Conservation (phyloP, 2,113 vertebrate species). For the Notechis scutatus region DNA sequence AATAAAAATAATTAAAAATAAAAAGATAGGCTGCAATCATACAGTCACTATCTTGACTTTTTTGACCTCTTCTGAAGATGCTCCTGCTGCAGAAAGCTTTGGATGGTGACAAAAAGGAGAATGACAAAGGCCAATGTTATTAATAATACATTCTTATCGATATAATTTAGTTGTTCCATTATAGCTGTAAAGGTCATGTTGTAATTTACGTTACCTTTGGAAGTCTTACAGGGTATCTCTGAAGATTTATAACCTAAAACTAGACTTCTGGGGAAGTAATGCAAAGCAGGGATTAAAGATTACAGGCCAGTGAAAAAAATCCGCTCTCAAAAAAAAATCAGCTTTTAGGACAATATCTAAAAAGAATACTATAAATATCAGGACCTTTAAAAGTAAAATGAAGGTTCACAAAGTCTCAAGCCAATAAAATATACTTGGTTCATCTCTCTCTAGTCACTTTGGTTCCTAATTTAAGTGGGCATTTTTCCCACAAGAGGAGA, state of each 20-base stretch:
- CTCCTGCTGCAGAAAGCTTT: background rate
- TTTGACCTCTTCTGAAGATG: background rate
- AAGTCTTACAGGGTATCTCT: background rate
- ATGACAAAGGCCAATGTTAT: background rate
- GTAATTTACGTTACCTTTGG: background rate
- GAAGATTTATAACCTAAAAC: background rate
- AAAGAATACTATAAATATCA: background rate
- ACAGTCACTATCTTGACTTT: background rate
- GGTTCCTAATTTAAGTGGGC: background rate
- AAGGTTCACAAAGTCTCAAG: background rate
- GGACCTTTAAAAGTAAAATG: background rate
- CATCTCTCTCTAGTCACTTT: background rate
- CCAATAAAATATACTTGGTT: background rate
- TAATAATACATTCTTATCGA: background rate
- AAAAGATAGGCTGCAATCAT: background rate
- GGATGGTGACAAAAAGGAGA: background rate
- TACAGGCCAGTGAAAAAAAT: background rate
- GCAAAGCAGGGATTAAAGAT: background rate
- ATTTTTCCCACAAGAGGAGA: constrained; percentile 31
- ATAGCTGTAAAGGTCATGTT: background rate
- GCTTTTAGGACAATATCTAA: background rate
- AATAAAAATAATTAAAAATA: too few relatives aligned
- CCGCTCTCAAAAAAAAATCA: background rate
- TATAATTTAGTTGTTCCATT: background rate
- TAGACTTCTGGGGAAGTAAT: background rate